Evolutionary conservation across 1,140 invertebrate species (phyloP), one percentile per base, ranked within the genome.

Genomic region (Dendroctonus ponderosae): DNA sequence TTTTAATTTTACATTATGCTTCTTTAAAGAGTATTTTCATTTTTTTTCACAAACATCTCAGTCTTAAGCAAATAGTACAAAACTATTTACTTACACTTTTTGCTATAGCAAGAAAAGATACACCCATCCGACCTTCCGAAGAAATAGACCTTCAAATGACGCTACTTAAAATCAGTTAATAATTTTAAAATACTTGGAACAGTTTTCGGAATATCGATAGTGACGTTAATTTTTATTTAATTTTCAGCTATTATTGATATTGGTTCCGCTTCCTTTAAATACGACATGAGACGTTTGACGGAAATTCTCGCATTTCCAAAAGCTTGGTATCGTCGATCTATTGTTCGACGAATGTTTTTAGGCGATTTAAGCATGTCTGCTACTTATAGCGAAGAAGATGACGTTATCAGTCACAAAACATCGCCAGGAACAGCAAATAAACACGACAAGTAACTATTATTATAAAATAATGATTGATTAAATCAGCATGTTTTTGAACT

Each of bases 221-320:
- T 15, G 8, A 52, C 8, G 37, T 8, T 8, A 39, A 39, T 39
- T 54, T 14, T 50, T 70, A 67, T 73, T 49, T 67, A 67, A 26
- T 42, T 78, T 82, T 68, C 77, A 91, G 92, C 92, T 8, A 95
- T 97, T 67, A 89, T 94, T 72, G 95, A 98, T 80, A 94, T 98
- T 75, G 97, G 96, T 39, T 95, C 92, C n/a, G 97, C 97, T 26
- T 94, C 92, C 15, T 99, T 99, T 79, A 98, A 98, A 76, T 99
- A 98, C 79, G 97, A 99, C 78, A 98, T 99, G 95, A 85, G 97
- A 57, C 85, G 97, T n/a, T 79, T 99, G 62, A 94, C 93, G 0
- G 97, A 99, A 81, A 98, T 99, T 71, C 80, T 99, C 44, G 94
- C 95, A 5, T 98, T 99, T 77, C 97, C 97, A 0, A 97, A 97